Conservation (phyloP, 2,888 invertebrate genomes). For the Zonitis immaculata region DNA sequence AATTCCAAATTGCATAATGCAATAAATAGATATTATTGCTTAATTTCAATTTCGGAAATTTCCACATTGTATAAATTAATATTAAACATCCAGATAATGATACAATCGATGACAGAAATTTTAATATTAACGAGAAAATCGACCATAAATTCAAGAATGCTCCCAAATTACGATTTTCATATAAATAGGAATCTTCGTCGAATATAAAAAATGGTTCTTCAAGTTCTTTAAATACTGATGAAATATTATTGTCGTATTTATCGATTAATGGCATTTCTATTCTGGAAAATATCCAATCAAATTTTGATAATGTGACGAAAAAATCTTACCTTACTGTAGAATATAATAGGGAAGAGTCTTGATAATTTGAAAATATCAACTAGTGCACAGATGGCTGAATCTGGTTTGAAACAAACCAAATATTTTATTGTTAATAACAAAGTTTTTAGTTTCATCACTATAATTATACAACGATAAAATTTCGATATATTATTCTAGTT, state of each 20-base stretch:
- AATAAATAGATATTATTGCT: slow-evolving; percentile 2
- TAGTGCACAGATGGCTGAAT: not conserved
- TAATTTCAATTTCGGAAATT: not conserved
- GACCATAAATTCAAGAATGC: not conserved
- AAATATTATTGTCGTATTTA: not conserved
- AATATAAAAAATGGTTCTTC: not conserved
- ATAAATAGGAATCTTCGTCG: not conserved
- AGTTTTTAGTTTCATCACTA: too few species aligned
- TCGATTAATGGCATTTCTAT: not conserved
- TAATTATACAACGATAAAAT: too few species aligned
- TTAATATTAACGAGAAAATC: not conserved
- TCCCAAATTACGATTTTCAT: not conserved
- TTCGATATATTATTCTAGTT: too few species aligned
- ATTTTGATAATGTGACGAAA: too few species aligned
- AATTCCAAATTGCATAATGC: not conserved
- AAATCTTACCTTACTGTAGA: too few species aligned
- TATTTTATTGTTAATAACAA: too few species aligned
- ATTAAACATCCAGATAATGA: not conserved
- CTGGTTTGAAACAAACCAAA: not conserved
- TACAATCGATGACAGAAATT: not conserved
- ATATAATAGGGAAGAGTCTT: too few species aligned
- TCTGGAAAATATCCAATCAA: too few species aligned
- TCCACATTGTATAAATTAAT: not conserved
- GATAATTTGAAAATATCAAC: not conserved
- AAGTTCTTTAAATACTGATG: not conserved